Evolutionary conservation across 2,113 vertebrate genomes (phyloP).

Genomic region (Calonectris borealis): DNA sequence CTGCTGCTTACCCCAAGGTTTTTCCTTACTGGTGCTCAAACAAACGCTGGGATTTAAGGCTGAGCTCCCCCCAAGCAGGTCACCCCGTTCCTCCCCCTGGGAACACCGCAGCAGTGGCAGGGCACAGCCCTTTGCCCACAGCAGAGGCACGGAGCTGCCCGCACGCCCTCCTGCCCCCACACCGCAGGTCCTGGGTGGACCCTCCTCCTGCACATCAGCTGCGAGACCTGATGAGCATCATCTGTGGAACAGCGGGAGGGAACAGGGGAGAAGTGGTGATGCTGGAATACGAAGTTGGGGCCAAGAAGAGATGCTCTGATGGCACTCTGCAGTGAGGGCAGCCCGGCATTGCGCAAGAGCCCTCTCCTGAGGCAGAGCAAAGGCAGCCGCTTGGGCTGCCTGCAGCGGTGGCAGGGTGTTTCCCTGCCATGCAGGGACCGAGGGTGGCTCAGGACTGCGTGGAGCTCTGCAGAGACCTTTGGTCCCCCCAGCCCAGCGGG

Average conservation of each 20-base stretch:
- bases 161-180: not conserved
- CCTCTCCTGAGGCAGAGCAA: not conserved
- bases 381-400: not conserved
- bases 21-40: not conserved
- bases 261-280: not conserved
- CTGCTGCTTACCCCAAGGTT: not conserved
- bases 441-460: not conserved
- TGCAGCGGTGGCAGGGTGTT: not conserved
- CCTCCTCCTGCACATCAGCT: not conserved
- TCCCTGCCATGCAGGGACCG: not conserved
- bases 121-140: not conserved
- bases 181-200: accelerated
- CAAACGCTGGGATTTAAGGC: not conserved
- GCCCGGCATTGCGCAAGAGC: not conserved
- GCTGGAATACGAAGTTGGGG: not conserved
- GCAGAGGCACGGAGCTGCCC: not conserved
- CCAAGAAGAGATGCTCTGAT: not conserved
- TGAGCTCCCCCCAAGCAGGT: not conserved
- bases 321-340: not conserved
- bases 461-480: conserved; percentile 20
- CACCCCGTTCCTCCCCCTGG: not conserved
- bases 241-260: accelerated
- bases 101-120: not conserved
- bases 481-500: not conserved
- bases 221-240: accelerated